Percentiles rank a stretch among this genome's conserved stretches.
These are phyloP conservation scores for Cantharis lateralis DNA, from an alignment of 2,888 invertebrate genomes.

Conservation along the genomic window DNA sequence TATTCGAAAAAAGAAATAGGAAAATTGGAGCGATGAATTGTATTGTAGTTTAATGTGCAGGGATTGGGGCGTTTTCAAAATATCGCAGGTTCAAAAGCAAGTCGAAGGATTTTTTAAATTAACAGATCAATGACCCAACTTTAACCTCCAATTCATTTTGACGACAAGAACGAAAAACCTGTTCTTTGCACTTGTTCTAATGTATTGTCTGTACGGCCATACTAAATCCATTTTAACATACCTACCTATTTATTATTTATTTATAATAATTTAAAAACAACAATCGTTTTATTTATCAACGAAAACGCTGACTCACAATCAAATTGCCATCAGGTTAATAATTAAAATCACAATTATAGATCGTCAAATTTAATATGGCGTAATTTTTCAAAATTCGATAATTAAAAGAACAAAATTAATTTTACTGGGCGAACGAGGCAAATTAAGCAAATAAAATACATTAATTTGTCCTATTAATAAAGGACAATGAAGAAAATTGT, in stretches of 20 bases:
- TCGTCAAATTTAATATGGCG: neutral
- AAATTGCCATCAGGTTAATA: neutral
- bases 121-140: neutral
- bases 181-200: conserved; percentile 5
- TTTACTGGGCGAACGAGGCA: neutral
- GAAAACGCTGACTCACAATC: neutral
- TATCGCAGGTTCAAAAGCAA: neutral
- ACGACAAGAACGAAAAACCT: conserved; percentile 1
- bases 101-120: neutral
- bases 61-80: neutral
- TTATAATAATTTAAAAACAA: neutral
- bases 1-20: neutral
- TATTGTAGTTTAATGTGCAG: neutral
- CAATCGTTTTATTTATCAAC: neutral
- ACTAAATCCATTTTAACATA: neutral
- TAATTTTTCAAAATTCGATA: neutral
- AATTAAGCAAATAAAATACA: neutral
- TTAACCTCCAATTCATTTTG: neutral
- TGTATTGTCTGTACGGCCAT: neutral
- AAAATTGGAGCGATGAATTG: neutral
- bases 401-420: neutral
- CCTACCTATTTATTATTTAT: neutral
- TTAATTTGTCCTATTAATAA: neutral
- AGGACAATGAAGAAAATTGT: neutral
- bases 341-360: neutral